phyloP scores from a whole-genome alignment of 2,888 invertebrate genomes.

The Stenchaetothrips biformis region DNA sequence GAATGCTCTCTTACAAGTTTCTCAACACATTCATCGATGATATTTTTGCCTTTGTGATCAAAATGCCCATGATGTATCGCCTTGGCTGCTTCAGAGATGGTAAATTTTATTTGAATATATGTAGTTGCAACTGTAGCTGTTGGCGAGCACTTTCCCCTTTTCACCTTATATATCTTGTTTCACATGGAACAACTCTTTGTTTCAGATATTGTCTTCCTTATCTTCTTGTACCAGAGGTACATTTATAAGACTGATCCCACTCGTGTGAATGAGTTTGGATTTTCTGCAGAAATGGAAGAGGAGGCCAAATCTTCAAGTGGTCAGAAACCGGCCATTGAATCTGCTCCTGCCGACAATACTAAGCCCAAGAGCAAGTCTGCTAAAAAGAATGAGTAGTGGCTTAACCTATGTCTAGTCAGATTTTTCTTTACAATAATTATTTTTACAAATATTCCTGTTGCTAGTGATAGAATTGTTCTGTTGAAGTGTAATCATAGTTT shows the following conservation, averaged over 20 bases:
- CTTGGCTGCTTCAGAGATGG: slow-evolving; percentile 97
- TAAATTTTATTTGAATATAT: slow-evolving; percentile 41
- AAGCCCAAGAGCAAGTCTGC: background rate
- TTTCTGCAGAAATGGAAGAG: slow-evolving; percentile 83
- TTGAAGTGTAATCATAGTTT: background rate
- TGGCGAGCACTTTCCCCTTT: slow-evolving; percentile 16
- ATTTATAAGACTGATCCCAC: slow-evolving; percentile 95
- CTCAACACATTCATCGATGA: slow-evolving; percentile 99
- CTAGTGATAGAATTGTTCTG: background rate
- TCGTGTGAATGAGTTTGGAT: slow-evolving; percentile 97
- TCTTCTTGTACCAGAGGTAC: slow-evolving; percentile 98
- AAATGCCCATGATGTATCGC: slow-evolving; percentile 99
- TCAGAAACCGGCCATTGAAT: background rate
- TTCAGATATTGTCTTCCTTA: slow-evolving; percentile 94
- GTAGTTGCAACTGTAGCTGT: background rate
- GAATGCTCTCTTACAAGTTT: slow-evolving; percentile 99
- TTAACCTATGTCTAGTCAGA: background rate
- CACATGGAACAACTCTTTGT: slow-evolving; percentile 38
- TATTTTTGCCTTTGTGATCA: slow-evolving; percentile 99
- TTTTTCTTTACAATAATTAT: background rate
- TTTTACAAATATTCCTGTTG: background rate
- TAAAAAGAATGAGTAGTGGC: slow-evolving; percentile 5
- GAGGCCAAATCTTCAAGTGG: slow-evolving; percentile 41
- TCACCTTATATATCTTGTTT: slow-evolving; percentile 28
- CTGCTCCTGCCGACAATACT: background rate